These are phyloP conservation scores for Nymphicus hollandicus DNA, from an alignment of 2,113 vertebrate genomes.

Conservation along the genomic window DNA sequence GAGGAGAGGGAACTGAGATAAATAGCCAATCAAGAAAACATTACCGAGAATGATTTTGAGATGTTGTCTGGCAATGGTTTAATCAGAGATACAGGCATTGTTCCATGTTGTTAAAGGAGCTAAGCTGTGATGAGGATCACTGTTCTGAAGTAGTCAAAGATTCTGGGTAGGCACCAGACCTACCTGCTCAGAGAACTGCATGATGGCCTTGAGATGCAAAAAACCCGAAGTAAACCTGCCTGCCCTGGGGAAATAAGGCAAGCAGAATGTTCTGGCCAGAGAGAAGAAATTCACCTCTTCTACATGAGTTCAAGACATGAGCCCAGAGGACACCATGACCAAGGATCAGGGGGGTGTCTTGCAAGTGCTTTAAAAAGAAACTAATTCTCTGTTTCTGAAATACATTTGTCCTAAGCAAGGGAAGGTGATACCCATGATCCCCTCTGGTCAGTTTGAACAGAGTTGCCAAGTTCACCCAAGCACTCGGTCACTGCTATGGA, in stretches of 20 bases:
- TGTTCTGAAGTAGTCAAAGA: not conserved
- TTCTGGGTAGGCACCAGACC: not conserved
- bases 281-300: not conserved
- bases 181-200: not conserved
- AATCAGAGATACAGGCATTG: not conserved
- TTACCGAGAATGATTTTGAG: not conserved
- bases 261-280: not conserved
- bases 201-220: accelerated
- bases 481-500: not conserved
- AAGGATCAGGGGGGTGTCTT: not conserved
- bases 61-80: not conserved
- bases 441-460: not conserved
- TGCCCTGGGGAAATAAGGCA: not conserved
- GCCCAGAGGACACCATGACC: not conserved
- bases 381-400: not conserved
- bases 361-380: not conserved
- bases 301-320: not conserved
- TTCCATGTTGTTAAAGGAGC: not conserved
- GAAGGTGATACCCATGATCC: not conserved
- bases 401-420: not conserved
- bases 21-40: not conserved
- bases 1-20: not conserved
- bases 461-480: not conserved
- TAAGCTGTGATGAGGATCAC: not conserved
- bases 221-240: not conserved